Conservation (phyloP, 2,797 vertebrate species). For the Dicrostonyx torquatus region DNA sequence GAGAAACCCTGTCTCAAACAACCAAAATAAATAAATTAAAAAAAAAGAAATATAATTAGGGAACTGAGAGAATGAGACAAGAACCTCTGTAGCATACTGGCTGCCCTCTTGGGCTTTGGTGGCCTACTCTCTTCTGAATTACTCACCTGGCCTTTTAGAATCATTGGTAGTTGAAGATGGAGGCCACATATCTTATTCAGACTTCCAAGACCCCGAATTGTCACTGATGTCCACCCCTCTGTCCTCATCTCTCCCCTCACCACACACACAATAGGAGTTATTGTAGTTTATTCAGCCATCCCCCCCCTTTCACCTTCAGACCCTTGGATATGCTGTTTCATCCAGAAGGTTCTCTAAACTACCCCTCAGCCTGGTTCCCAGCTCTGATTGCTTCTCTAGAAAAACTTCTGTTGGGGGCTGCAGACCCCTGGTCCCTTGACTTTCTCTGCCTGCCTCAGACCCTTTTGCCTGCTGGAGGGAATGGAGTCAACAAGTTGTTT, state of each 20-base stretch:
- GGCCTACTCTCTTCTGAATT: neutral
- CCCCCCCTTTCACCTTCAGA: neutral
- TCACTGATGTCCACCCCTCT: neutral
- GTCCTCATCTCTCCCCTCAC: neutral
- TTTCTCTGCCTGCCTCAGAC: too few relatives aligned
- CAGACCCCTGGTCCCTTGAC: too few relatives aligned
- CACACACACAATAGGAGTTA: neutral
- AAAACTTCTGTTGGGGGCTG: neutral
- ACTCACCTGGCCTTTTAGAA: neutral
- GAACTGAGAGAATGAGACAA: neutral
- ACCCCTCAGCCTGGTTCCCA: neutral
- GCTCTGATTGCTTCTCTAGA: neutral
- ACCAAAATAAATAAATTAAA: too few relatives aligned
- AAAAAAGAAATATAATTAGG: neutral
- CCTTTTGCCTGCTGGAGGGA: too few relatives aligned
- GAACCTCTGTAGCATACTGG: neutral
- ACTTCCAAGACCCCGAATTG: neutral
- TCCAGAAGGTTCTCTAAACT: neutral
- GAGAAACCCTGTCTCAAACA: too few relatives aligned
- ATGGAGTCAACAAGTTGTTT: too few relatives aligned
- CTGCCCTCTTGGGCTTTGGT: neutral
- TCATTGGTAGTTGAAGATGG: neutral
- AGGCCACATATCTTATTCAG: neutral
- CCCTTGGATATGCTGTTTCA: neutral
- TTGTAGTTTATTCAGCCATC: neutral